Percentiles rank a stretch among this genome's conserved stretches.
Evolutionary conservation across 2,113 vertebrate species (phyloP).

Genomic region (Mormyrus iriodes): DNA sequence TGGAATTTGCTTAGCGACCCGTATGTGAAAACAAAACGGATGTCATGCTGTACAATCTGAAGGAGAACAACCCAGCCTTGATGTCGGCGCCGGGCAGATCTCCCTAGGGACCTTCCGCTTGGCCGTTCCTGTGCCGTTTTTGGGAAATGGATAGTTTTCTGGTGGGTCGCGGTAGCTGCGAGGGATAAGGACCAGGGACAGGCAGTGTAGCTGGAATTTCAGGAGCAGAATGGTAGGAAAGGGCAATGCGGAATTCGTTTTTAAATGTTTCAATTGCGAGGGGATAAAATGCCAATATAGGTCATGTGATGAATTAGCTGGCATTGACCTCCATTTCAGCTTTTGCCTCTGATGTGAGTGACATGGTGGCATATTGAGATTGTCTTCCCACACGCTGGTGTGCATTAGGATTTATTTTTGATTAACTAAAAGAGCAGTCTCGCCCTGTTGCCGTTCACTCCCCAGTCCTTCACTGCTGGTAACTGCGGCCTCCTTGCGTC

Average conservation of each 20-base stretch:
- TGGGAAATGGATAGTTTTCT: not conserved
- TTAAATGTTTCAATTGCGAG: not conserved
- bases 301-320: not conserved
- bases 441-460: not conserved
- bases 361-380: not conserved
- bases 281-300: not conserved
- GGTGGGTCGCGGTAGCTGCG: not conserved
- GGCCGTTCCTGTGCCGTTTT: not conserved
- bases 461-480: not conserved
- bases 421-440: not conserved
- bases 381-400: not conserved
- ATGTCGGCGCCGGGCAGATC: not conserved
- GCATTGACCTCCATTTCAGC: not conserved
- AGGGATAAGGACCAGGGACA: not conserved
- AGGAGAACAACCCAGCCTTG: not conserved
- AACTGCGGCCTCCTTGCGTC: not conserved
- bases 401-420: not conserved
- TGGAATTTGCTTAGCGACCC: not conserved
- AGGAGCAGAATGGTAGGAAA: not conserved
- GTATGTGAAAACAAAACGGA: not conserved
- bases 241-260: not conserved
- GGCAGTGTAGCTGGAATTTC: not conserved
- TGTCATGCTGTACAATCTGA: not conserved
- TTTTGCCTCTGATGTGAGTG: not conserved
- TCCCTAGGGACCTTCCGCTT: not conserved